These are phyloP conservation scores for Phainopepla nitens DNA, from an alignment of 2,113 vertebrate genomes.

Conservation along the genomic window DNA sequence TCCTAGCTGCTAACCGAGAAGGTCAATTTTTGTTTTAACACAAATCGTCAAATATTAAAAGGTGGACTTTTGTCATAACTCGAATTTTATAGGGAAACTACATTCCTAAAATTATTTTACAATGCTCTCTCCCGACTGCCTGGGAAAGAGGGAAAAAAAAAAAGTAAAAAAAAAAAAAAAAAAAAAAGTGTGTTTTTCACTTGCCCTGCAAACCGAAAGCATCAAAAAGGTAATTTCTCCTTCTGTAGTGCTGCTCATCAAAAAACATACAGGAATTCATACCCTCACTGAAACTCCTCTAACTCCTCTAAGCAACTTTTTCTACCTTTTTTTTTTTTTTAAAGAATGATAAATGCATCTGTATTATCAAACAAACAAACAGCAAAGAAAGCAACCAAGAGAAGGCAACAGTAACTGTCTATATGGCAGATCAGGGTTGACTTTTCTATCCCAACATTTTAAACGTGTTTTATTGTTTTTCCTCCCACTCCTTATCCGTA, in stretches of 20 bases:
- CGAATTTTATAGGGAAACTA: conserved; percentile 62
- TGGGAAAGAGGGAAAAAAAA: background rate
- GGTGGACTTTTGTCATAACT: conserved; percentile 70
- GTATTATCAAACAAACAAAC: background rate
- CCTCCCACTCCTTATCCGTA: background rate
- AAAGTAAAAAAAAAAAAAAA: background rate
- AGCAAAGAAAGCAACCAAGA: background rate
- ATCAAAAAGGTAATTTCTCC: conserved; percentile 37
- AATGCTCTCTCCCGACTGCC: background rate
- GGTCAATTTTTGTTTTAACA: conserved; percentile 83
- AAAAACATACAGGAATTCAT: conserved; percentile 36
- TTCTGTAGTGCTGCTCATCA: conserved; percentile 41
- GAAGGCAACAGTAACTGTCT: background rate
- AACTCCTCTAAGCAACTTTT: conserved; percentile 64
- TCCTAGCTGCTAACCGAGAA: conserved; percentile 68
- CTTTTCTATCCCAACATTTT: background rate
- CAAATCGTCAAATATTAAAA: conserved; percentile 78
- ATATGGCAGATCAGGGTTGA: background rate
- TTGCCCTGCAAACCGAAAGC: conserved; percentile 41
- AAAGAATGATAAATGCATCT: background rate
- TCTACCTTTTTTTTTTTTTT: background rate
- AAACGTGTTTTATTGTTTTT: background rate
- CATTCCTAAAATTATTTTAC: conserved; percentile 68
- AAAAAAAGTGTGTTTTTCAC: background rate
- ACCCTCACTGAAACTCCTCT: conserved; percentile 51